Evolutionary conservation across 2,113 vertebrate genomes (phyloP).

Genomic region (Nothocercus julius): DNA sequence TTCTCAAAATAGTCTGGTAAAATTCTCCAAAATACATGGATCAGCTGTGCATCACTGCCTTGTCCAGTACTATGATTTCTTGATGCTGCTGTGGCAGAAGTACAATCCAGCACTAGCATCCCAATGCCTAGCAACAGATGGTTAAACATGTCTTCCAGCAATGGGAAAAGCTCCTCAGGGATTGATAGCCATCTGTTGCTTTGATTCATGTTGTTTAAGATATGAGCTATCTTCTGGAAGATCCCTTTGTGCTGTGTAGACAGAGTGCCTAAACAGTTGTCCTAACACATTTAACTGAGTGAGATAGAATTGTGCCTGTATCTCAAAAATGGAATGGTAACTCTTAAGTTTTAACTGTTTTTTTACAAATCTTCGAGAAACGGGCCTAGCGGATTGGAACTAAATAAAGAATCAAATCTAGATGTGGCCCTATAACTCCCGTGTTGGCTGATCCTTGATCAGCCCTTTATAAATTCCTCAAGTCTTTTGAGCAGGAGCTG

Average conservation of each 20-base stretch:
- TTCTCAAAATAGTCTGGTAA: background rate
- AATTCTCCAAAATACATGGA: background rate
- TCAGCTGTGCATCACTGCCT: background rate
- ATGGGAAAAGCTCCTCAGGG: background rate
- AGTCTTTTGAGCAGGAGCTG: background rate
- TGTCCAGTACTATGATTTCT: background rate
- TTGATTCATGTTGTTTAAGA: background rate
- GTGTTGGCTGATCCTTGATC: background rate
- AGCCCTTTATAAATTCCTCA: background rate
- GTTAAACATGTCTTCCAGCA: background rate
- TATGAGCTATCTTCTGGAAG: background rate
- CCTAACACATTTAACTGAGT: background rate
- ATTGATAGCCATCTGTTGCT: background rate
- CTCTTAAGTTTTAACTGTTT: background rate
- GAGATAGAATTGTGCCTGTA: background rate
- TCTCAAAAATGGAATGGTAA: background rate
- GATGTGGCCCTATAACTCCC: background rate
- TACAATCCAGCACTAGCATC: background rate
- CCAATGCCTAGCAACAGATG: rapidly evolving
- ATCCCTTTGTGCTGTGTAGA: background rate
- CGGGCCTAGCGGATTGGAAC: background rate
- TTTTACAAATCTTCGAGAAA: background rate
- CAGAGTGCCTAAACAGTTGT: background rate
- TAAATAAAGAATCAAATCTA: background rate
- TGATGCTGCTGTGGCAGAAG: background rate